Evolutionary conservation across 92 coral and sea anemone species (phyloP), one percentile per base, ranked within the genome.

Genomic region (Epizoanthus rinbou): DNA sequence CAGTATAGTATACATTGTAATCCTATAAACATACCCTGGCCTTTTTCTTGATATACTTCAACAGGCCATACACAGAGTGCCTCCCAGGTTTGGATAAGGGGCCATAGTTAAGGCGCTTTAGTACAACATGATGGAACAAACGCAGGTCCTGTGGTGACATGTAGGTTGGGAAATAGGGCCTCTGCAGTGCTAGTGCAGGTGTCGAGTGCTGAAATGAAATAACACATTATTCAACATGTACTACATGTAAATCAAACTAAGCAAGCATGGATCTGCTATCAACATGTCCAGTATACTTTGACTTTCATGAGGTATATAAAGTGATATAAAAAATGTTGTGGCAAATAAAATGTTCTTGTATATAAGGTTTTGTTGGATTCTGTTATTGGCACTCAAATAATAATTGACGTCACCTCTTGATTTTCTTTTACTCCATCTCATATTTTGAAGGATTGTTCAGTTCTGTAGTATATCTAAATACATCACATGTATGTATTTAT

Each of bases 81-180:
- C 92, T 88, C 24, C 99, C 99, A 15, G 99, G 99, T 65, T 90
- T 94, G 68, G 98, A 81, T 31, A 93, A 53, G 23, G 85, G 75
- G 6, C 98, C 99, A 90, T 90, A 87, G 45, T 79, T 84, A 67
- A 85, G 85, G 66, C 92, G 88, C 67, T 90, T 92, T 5, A 96
- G 89, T 22, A 73, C 90, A 39, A 86, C 78, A 23, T 92, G 97
- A 76, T 93, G 99, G 85, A 93, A 96, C 76, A 69, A 82, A 9
- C 99, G 87, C 75, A 96, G 89, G 52, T 92, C 95, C 18, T 86
- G 93, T 31, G 85, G 80, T 33, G 93, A 88, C 96, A 93, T 93
- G 80, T 88, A 96, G 33, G 99, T 96, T 54, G 99, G 99, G 84
- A 96, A 96, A 72, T 91, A 96, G 35, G 99, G 99, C 31, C 98